Percentiles rank a stretch among this genome's conserved stretches.
These are phyloP conservation scores for Rotaria magnacalcarata DNA, from an alignment of 2,888 invertebrate species.

Conservation along the genomic window DNA sequence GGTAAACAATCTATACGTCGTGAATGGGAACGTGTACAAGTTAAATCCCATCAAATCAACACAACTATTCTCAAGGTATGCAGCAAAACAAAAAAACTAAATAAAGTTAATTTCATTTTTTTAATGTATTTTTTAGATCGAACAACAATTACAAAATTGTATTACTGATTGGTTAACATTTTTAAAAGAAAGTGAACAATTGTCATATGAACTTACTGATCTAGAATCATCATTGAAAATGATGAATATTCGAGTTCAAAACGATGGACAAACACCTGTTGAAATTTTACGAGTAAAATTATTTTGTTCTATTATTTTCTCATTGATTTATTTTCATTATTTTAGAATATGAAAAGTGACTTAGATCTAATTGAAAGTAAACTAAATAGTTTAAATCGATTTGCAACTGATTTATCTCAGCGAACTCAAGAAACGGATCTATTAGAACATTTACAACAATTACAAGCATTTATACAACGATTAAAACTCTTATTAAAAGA, in stretches of 20 bases:
- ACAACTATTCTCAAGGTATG: background rate
- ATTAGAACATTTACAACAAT: constrained; percentile 29
- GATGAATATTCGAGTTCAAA: background rate
- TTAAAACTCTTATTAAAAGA: constrained; percentile 20
- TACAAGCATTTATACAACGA: background rate
- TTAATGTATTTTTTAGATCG: background rate
- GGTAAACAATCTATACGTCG: background rate
- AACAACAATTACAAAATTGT: constrained; percentile 21
- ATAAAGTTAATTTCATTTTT: too few relatives aligned
- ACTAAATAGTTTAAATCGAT: background rate
- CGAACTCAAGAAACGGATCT: background rate
- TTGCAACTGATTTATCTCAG: constrained; percentile 11
- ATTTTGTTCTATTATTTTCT: background rate
- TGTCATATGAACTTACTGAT: background rate
- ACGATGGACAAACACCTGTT: constrained; percentile 14
- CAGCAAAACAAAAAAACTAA: too few relatives aligned
- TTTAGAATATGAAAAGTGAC: constrained; percentile 20
- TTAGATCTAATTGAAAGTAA: background rate
- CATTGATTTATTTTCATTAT: background rate
- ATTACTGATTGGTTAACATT: background rate
- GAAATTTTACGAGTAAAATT: background rate
- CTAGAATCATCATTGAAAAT: background rate
- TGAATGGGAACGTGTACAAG: constrained; percentile 22
- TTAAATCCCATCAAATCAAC: background rate
- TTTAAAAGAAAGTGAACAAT: background rate